Evolutionary conservation across 1,140 invertebrate genomes (phyloP), one percentile per base, ranked within the genome.

Genomic region (Colletes latitarsis): DNA sequence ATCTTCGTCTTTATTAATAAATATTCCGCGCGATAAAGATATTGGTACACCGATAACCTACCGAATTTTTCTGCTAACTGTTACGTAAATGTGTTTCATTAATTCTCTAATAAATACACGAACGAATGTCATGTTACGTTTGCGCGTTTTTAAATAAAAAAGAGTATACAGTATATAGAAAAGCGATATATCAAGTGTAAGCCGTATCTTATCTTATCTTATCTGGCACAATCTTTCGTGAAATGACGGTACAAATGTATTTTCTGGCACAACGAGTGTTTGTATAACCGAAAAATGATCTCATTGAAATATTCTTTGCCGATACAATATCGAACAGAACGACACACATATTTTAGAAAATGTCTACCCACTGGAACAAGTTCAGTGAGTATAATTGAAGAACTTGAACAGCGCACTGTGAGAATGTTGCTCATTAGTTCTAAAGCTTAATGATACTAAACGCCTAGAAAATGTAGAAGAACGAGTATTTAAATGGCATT

Each of bases 191-290:
- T n/a, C 4, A 39, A 67, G 19, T 30, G 21, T 58, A 76, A 68
- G 49, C n/a, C 8, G 52, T 77, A 77, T 77, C 75, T 77, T 77
- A 77, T 77, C 75, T 77, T 77, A 77, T 77, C 75, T 62, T 19
- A 41, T 43, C 30, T 30, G 30, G 30, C 30, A 57, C 57, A 77
- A 77, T 77, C 75, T 77, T 70, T 17, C 17, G 12, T 41, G 39
- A n/a, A 39, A 21, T 70, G 17, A 19, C 17, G 15, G 3, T 68
- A 57, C 6, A 43, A 41, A 46, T 62, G 46, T 58, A 60, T 21
- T 70, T 71, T 71, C 57, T 71, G 9, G 67, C 55, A 43, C 53
- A 21, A 9, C 15, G 39, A 9, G 14, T 46, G 10, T 14, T 15
- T n/a, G 52, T 10, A 17, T 10, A 68, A 14, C 19, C 8, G 12